Evolutionary conservation across 2,113 vertebrate species (phyloP).

Genomic region (Xiphophorus couchianus): DNA sequence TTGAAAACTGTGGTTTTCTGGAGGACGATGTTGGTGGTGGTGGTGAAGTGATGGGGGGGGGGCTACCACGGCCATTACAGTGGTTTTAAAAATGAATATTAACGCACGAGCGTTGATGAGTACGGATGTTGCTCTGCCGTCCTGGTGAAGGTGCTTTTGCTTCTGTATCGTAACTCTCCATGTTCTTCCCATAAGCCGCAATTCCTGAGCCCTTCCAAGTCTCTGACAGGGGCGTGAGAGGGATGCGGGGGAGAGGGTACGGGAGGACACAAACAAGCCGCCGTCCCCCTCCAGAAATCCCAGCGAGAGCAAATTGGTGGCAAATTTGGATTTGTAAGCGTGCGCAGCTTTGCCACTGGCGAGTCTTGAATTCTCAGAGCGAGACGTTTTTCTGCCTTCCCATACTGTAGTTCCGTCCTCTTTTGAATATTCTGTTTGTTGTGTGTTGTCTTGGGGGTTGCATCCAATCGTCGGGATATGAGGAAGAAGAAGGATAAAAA

Average conservation of each 20-base stretch:
- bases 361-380: conserved; percentile 64
- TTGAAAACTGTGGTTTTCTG: conserved; percentile 70
- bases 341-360: conserved; percentile 51
- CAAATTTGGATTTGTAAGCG: conserved; percentile 69
- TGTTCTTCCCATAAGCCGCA: conserved; percentile 54
- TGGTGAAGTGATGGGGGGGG: conserved; percentile 44
- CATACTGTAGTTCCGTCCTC: conserved; percentile 36
- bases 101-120: conserved; percentile 62
- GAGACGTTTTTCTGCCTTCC: conserved; percentile 56
- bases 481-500: conserved; percentile 22
- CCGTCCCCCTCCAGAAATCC: conserved; percentile 54
- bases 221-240: conserved; percentile 16
- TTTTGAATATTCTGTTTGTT: conserved; percentile 71
- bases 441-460: conserved; percentile 49
- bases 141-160: conserved; percentile 4
- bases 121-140: conserved; percentile 37
- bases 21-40: conserved; percentile 57
- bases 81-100: conserved; percentile 67
- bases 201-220: conserved; percentile 50
- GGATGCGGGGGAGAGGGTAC: too few relatives aligned
- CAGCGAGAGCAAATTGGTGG: conserved; percentile 60
- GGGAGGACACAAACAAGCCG: conserved; percentile 49
- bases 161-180: conserved; percentile 31
- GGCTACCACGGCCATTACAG: conserved; percentile 64
- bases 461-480: conserved; percentile 50